These are phyloP conservation scores for Choristoneura rosaceana DNA, from an alignment of 2,888 invertebrate genomes.

Conservation along the genomic window DNA sequence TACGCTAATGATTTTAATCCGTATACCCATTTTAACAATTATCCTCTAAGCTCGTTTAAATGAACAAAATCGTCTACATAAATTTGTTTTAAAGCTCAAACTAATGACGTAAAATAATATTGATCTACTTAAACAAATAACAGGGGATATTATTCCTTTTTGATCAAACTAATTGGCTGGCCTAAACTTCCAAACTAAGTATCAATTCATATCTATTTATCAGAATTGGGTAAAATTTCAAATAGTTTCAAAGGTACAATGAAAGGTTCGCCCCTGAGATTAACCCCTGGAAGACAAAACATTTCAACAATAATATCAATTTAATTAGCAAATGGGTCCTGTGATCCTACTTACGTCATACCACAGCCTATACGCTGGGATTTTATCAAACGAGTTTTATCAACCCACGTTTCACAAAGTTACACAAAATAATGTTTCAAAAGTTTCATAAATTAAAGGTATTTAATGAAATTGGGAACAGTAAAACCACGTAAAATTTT, in stretches of 20 bases:
- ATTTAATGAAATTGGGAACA: too few relatives aligned
- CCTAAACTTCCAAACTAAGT: background rate
- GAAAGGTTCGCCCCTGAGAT: conserved; percentile 14
- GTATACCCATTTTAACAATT: too few relatives aligned
- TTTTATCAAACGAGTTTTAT: too few relatives aligned
- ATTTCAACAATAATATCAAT: conserved; percentile 1
- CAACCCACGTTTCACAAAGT: too few relatives aligned
- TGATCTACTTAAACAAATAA: background rate
- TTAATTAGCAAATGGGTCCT: background rate
- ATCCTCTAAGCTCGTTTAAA: too few relatives aligned
- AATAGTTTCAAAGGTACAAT: conserved; percentile 8
- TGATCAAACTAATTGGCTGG: background rate
- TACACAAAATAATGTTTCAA: too few relatives aligned
- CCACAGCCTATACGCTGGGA: background rate
- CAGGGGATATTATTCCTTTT: background rate
- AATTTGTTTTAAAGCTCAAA: too few relatives aligned
- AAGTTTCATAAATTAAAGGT: too few relatives aligned
- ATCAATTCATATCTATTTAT: conserved; percentile 25
- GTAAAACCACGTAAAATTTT: too few relatives aligned
- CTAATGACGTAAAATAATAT: background rate
- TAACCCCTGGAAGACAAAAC: background rate
- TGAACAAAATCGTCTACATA: too few relatives aligned
- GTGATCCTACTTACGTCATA: background rate
- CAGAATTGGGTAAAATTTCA: conserved; percentile 16
- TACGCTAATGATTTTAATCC: too few relatives aligned